Evolutionary conservation across 2,797 vertebrate genomes (phyloP), one percentile per base, ranked within the genome.

Genomic region (Chlorospingus flavigularis): DNA sequence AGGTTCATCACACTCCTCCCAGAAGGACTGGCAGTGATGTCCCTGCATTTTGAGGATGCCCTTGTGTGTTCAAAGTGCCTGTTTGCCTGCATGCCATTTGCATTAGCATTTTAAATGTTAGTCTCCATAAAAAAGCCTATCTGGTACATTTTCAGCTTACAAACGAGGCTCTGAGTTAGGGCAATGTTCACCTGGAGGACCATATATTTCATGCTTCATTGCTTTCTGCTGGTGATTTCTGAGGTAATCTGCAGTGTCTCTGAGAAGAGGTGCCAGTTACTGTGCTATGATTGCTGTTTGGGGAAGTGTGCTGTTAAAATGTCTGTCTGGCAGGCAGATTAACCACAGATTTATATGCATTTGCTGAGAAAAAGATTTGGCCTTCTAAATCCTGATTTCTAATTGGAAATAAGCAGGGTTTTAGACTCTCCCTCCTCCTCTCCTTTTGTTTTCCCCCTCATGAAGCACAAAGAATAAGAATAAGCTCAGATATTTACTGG

Each of bases 51-150:
- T 33, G 76, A 37, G 74, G 63, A 23, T 57, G 45, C 26, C 42
- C 21, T 33, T 40, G 62, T 40, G 57, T 7, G 7, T 60, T 62
- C 48, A 2, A 68, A 58, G 31, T 30, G 48, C 4, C 1, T 66
- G 33, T 51, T 88, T 88, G 40, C 54, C 62, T 62, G 47, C 39
- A 10, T 63, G 50, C 13, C 16, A 7, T 72, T 81, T 88, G 21
- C 62, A 81, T 93, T 87, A 80, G 65, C 65, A 88, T 94, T 92
- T 86, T 67, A 90, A 92, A 74, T 86, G 43, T 85, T 88, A 65
- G 71, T 53, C 42, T 81, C 11, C 17, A 48, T 83, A 42, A 77
- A 73, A 55, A 40, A n/a, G 19, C 43, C 42, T 30, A 10, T n/a
- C 25, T 42, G 30, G 51, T 55, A 35, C 35, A 33, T 77, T 83